These are phyloP conservation scores for Pampusana beccarii DNA, from an alignment of 2,113 vertebrate genomes.

Conservation along the genomic window DNA sequence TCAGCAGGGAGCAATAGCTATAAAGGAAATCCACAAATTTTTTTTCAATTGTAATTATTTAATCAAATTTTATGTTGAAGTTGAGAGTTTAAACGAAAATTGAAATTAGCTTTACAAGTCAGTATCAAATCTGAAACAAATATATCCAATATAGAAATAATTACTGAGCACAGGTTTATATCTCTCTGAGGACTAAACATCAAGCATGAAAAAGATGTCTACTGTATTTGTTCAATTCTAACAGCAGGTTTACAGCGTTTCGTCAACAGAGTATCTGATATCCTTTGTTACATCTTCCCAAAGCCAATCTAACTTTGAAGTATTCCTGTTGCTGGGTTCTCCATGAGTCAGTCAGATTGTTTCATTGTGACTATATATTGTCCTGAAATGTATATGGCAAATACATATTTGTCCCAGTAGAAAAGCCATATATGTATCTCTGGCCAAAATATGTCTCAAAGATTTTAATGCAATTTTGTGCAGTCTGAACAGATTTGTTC, in stretches of 20 bases:
- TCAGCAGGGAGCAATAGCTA: neutral
- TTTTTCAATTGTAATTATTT: neutral
- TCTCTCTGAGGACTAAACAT: neutral
- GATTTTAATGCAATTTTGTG: neutral
- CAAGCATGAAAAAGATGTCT: neutral
- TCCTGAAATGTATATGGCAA: neutral
- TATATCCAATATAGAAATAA: neutral
- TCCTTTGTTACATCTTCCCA: neutral
- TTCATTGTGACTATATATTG: neutral
- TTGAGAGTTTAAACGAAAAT: neutral
- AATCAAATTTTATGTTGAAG: neutral
- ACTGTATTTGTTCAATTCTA: neutral
- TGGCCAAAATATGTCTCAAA: neutral
- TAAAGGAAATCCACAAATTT: neutral
- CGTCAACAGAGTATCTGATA: neutral
- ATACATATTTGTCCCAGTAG: neutral
- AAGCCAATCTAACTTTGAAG: neutral
- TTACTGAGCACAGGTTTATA: neutral
- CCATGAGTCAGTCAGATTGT: neutral
- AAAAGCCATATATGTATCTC: neutral
- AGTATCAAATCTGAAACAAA: neutral
- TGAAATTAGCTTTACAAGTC: neutral
- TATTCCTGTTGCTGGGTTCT: neutral
- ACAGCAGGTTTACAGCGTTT: neutral
- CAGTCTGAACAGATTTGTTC: neutral